Evolutionary conservation across 2,797 vertebrate species (phyloP).

Genomic region (Phoxinus dragarum): DNA sequence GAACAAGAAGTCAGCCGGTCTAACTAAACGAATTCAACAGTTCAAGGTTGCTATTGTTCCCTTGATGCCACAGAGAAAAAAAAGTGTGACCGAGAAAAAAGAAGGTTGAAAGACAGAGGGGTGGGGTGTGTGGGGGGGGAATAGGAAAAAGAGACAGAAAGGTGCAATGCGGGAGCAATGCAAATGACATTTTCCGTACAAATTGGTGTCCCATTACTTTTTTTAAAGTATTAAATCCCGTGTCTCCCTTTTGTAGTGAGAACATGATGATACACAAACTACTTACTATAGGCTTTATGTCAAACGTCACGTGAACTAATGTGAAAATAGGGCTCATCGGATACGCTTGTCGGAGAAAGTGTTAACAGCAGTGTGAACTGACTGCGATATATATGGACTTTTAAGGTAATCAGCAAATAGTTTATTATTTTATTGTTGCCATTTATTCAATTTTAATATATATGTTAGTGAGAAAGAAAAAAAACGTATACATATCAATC

Average conservation of each 20-base stretch:
- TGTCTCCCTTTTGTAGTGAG: not conserved
- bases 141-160: not conserved
- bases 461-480: not conserved
- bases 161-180: not conserved
- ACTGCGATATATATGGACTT: not conserved
- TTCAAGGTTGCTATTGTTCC: slow-evolving; percentile 53
- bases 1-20: slow-evolving; percentile 52
- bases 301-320: not conserved
- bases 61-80: slow-evolving; percentile 28
- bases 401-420: not conserved
- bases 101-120: not conserved
- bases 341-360: not conserved
- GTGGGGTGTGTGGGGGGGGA: too few relatives aligned
- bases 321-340: not conserved
- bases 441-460: not conserved
- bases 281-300: not conserved
- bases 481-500: not conserved
- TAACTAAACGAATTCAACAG: slow-evolving; percentile 52
- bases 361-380: not conserved
- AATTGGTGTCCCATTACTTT: not conserved
- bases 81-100: slow-evolving; percentile 21
- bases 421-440: not conserved
- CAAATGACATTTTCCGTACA: not conserved
- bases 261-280: not conserved
- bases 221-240: not conserved